Conservation (phyloP, 2,888 invertebrate genomes). For the Drosophila paramelanica region DNA sequence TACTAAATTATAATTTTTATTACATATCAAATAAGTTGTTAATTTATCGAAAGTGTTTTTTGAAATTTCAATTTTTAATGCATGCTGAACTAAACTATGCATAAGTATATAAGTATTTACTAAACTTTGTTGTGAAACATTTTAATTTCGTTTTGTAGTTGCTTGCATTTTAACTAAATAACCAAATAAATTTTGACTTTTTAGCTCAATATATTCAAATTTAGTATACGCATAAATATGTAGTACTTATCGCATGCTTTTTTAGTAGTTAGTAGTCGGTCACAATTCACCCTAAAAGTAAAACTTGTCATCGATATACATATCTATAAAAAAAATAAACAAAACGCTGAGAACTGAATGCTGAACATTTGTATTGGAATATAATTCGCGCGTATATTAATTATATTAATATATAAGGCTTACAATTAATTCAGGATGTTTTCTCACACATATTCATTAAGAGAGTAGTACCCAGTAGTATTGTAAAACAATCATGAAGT, state of each 20-base stretch:
- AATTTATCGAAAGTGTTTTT: conserved; percentile 30
- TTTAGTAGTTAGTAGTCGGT: conserved; percentile 39
- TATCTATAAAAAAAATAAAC: not conserved
- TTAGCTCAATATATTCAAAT: conserved; percentile 4
- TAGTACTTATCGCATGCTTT: conserved; percentile 46
- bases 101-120: not conserved
- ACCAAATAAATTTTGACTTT: conserved; percentile 14
- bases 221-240: conserved; percentile 13
- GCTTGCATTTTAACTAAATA: conserved; percentile 41
- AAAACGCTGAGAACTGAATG: conserved; percentile 51
- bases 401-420: not conserved
- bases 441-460: not conserved
- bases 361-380: conserved; percentile 78
- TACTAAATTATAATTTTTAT: conserved; percentile 2
- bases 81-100: conserved; percentile 48
- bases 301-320: conserved; percentile 22
- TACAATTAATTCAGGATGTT: not conserved
- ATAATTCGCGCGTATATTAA: conserved; percentile 61
- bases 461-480: not conserved
- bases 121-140: conserved; percentile 9
- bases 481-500: not conserved
- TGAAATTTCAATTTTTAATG: conserved; percentile 29
- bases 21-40: conserved; percentile 18
- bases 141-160: conserved; percentile 40
- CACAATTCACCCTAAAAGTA: conserved; percentile 41